Percentiles rank a stretch among this genome's conserved stretches.
phyloP scores from a whole-genome alignment of 1,140 invertebrate species.

The Calosoma granatense region DNA sequence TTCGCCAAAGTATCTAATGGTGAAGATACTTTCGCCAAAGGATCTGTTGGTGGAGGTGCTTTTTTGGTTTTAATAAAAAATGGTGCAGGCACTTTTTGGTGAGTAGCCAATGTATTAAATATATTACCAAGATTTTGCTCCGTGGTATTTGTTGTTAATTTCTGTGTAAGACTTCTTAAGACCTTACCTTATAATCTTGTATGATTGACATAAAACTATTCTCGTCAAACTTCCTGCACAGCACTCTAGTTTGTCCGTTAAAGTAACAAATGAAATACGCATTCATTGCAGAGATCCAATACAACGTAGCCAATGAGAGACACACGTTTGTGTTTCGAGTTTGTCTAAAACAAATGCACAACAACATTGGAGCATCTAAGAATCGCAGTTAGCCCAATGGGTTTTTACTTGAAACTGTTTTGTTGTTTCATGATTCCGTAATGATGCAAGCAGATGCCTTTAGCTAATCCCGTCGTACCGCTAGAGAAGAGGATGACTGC shows the following conservation, averaged over 20 bases:
- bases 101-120: too few species aligned
- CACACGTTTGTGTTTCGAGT: neutral
- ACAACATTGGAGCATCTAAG: constrained; percentile 24
- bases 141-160: too few species aligned
- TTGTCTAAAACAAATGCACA: constrained; percentile 29
- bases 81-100: too few species aligned
- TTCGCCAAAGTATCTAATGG: too few species aligned
- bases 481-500: constrained; percentile 46
- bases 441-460: constrained; percentile 67
- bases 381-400: constrained; percentile 16
- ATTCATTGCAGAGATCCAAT: constrained; percentile 24
- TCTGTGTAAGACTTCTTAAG: too few species aligned
- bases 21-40: too few species aligned
- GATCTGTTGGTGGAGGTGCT: too few species aligned
- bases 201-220: constrained; percentile 29
- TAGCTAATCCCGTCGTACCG: constrained; percentile 71
- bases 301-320: constrained; percentile 23
- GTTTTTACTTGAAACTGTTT: constrained; percentile 19
- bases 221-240: constrained; percentile 30
- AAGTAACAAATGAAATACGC: constrained; percentile 22
- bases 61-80: too few species aligned
- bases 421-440: constrained; percentile 13
- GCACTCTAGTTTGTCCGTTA: constrained; percentile 26
- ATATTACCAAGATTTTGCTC: too few species aligned
- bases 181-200: constrained; percentile 36